Base-by-base conservation (phyloP, 2,888 invertebrate species). In the Mystacides longicornis region DNA sequence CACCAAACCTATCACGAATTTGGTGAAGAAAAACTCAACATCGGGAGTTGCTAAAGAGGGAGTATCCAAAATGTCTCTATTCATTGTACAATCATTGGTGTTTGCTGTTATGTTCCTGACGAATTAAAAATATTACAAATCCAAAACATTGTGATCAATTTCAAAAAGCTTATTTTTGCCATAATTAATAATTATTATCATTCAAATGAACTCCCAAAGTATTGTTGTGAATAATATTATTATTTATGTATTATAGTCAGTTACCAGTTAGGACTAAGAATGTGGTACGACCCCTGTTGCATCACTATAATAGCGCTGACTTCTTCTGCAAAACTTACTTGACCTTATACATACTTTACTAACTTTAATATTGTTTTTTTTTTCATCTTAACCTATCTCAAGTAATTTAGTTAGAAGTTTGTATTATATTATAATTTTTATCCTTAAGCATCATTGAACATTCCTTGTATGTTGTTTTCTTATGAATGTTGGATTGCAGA, bases 1-100 rank as follows among this genome's bases (percentile, higher is more conserved):
- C 9, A 70, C 78, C 55, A 78, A 79, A 0, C 71, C 71, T 0
- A 37, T 37, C 14, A 68, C 68, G 21, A 68, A 71, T 45, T 69
- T 73, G 3, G 48, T 42, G 18, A 54, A 31, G 49, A 51, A 66
- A 22, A 23, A 23, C 1, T 33, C 31, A 9, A 11, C 54, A 16
- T 43, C 54, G 27, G 46, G 46, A 20, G 49, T 52, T 9, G 31
- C 45, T 2, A n/a, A 42, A 7, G 31, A 11, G 2, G 14, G 48
- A 5, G 23, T 23, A 49, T 49, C 18, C 14, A 19, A 55, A 57
- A 52, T n/a, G 52, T 54, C 43, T 46, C 23, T 45, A 51, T 19
- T 50, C 19, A 11, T 55, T 9, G 21, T 46, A 14, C 27, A 50
- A 45, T 16, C 53, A 1, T 23, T 51, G 33, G 4, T 54, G 1